Conservation (phyloP, 1,140 invertebrate species). For the Nomia melanderi region DNA sequence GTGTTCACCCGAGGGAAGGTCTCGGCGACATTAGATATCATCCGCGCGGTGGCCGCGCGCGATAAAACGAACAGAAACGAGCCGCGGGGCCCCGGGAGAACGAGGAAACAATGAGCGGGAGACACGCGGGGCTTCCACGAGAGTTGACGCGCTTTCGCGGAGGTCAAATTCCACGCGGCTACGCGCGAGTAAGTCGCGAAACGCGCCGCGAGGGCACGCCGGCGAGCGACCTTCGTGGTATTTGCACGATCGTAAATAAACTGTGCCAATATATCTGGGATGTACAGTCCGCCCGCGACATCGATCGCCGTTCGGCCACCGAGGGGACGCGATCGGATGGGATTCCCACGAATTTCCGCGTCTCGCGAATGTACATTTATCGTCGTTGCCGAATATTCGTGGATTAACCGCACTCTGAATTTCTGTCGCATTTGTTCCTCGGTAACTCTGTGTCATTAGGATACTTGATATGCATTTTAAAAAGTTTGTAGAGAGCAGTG, state of each 20-base stretch:
- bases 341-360: no score
- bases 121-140: conserved; percentile 35
- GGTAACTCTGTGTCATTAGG: no score
- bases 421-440: no score
- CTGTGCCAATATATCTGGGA: conserved; percentile 61
- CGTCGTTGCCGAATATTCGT: no score
- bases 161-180: conserved; percentile 66
- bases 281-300: conserved; percentile 41
- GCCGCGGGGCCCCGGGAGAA: conserved; percentile 1
- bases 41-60: conserved; percentile 1
- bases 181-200: conserved; percentile 22
- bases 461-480: no score
- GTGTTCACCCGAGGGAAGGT: conserved; percentile 9
- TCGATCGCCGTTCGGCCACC: conserved; percentile 14
- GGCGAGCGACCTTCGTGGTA: conserved; percentile 60
- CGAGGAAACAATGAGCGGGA: conserved; percentile 51
- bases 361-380: no score
- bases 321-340: neutral
- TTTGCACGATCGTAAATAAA: conserved; percentile 62
- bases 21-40: conserved; percentile 29
- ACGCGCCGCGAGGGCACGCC: conserved; percentile 4
- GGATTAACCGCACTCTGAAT: no score
- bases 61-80: conserved; percentile 29
- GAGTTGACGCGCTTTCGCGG: conserved; percentile 65
- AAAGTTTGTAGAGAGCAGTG: no score